phyloP scores from a whole-genome alignment of 2,113 vertebrate genomes.

The Nestor notabilis region DNA sequence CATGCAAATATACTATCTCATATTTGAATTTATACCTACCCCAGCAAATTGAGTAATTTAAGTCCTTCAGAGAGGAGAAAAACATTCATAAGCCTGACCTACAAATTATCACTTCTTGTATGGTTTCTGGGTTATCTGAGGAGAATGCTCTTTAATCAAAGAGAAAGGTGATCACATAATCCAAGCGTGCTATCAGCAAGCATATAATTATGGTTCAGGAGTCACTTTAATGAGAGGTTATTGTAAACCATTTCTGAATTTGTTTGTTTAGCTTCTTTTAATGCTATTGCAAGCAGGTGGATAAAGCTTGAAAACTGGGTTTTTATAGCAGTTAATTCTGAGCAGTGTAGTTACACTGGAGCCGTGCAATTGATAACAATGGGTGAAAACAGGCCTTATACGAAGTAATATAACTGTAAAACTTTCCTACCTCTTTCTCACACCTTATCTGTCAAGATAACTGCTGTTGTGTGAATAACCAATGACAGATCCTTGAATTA shows the following conservation, averaged over 20 bases:
- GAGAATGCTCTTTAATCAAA: not conserved
- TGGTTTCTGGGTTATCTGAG: not conserved
- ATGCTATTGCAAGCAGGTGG: not conserved
- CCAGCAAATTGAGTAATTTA: not conserved
- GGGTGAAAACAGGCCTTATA: not conserved
- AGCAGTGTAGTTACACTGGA: not conserved
- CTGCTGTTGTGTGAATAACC: not conserved
- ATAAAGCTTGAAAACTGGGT: not conserved
- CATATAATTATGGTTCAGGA: not conserved
- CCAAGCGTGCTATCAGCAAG: not conserved
- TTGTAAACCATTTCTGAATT: not conserved
- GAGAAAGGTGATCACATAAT: not conserved
- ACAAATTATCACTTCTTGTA: not conserved
- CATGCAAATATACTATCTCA: not conserved
- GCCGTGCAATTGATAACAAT: fast-evolving
- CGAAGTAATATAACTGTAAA: not conserved
- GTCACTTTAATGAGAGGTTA: not conserved
- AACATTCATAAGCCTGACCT: not conserved
- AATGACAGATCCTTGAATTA: not conserved
- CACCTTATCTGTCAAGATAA: not conserved
- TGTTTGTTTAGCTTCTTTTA: not conserved
- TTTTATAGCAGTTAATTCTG: not conserved
- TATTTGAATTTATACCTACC: not conserved
- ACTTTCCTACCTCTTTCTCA: not conserved
- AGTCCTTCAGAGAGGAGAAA: not conserved